phyloP scores from a whole-genome alignment of 2,888 invertebrate genomes.

The Tetragnatha montana region DNA sequence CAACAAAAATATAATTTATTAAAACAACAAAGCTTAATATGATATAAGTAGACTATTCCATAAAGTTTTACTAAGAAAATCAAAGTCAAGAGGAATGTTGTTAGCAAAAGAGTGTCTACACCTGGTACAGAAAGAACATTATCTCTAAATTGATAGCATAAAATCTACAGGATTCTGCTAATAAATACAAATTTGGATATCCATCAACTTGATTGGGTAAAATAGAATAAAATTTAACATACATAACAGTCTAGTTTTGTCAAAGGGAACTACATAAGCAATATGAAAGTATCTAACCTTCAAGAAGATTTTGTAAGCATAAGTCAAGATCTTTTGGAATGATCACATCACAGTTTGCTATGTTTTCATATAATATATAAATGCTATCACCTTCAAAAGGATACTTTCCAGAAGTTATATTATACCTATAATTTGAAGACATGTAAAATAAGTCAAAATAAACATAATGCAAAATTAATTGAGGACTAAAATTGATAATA shows the following conservation, averaged over 20 bases:
- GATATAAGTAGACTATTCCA: too few species aligned
- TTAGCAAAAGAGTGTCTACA: too few species aligned
- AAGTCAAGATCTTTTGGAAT: slow-evolving; percentile 87
- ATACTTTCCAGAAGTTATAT: slow-evolving; percentile 95
- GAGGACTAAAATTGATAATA: neutral
- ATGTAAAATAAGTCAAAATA: neutral
- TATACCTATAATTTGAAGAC: slow-evolving; percentile 83
- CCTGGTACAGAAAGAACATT: too few species aligned
- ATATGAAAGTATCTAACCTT: slow-evolving; percentile 74
- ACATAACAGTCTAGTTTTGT: neutral
- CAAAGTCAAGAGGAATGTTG: too few species aligned
- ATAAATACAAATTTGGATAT: too few species aligned
- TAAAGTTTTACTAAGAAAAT: too few species aligned
- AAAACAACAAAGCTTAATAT: too few species aligned
- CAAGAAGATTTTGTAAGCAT: slow-evolving; percentile 82
- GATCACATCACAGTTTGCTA: slow-evolving; percentile 90
- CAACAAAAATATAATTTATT: too few species aligned
- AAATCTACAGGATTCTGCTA: too few species aligned
- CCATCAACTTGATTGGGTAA: too few species aligned
- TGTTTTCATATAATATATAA: slow-evolving; percentile 95
- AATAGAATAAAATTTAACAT: neutral
- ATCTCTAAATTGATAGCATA: too few species aligned
- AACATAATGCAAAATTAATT: neutral
- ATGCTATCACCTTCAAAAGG: slow-evolving; percentile 99
- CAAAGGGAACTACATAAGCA: neutral